These are phyloP conservation scores for Sylvicola cinctus DNA, from an alignment of 2,888 invertebrate genomes.

Conservation along the genomic window DNA sequence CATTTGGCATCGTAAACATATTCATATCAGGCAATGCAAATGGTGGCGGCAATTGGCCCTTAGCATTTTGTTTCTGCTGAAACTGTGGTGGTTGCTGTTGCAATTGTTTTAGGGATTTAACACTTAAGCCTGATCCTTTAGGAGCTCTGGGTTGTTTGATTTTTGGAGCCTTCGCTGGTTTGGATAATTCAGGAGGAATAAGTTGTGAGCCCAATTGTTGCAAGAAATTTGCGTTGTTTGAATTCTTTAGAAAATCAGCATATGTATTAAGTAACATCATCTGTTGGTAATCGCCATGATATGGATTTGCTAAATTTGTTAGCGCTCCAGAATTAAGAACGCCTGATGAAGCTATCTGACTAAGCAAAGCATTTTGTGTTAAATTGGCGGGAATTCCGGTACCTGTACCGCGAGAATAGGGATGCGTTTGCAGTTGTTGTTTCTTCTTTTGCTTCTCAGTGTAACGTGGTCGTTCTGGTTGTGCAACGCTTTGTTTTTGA, in stretches of 20 bases:
- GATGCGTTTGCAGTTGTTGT: constrained; percentile 1
- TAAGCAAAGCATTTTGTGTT: constrained; percentile 2
- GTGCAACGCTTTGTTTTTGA: constrained; percentile 4
- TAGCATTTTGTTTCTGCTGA: background rate
- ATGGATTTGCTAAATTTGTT: constrained; percentile 7
- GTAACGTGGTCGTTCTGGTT: constrained; percentile 5
- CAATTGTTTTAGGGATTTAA: background rate
- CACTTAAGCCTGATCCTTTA: constrained; percentile 3
- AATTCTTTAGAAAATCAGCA: constrained; percentile 10
- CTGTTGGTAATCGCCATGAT: constrained; percentile 11
- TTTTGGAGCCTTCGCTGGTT: background rate
- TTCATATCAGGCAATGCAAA: background rate
- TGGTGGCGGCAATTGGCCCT: background rate
- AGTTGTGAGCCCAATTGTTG: too few relatives aligned
- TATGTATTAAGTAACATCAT: constrained; percentile 10
- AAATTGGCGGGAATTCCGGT: constrained; percentile 1
- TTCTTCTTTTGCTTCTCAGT: background rate
- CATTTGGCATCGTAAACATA: constrained; percentile 4
- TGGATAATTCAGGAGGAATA: background rate
- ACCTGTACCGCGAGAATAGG: constrained; percentile 2
- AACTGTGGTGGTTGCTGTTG: constrained; percentile 5
- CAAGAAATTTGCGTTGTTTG: too few relatives aligned
- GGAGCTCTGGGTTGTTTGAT: constrained; percentile 4
- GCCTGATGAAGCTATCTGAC: too few relatives aligned
- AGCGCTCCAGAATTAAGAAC: background rate